These are phyloP conservation scores for Hylyphantes graminicola DNA, from an alignment of 1,140 invertebrate genomes.

Conservation along the genomic window DNA sequence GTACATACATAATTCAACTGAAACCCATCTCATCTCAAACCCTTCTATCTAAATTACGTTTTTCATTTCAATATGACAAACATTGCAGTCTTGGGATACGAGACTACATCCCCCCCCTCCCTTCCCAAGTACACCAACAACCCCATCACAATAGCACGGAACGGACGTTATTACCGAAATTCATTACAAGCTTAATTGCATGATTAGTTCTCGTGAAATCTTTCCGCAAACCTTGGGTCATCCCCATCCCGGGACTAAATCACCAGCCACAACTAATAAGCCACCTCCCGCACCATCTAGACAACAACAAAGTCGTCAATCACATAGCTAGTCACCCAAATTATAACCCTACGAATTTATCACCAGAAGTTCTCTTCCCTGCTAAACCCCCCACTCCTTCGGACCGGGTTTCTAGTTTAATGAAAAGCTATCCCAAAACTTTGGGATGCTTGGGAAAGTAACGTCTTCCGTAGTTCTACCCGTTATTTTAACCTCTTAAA, in stretches of 20 bases:
- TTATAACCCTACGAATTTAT: constrained; percentile 50
- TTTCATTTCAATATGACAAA: too few species aligned
- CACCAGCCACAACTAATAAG: constrained; percentile 41
- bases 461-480: too few species aligned
- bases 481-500: too few species aligned
- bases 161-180: constrained; percentile 3
- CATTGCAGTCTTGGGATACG: too few species aligned
- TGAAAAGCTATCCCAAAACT: not conserved
- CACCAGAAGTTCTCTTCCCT: not conserved
- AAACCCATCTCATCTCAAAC: too few species aligned
- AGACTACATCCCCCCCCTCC: too few species aligned
- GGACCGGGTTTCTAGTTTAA: constrained; percentile 9
- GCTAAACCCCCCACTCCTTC: not conserved
- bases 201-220: constrained; percentile 13
- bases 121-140: too few species aligned
- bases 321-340: constrained; percentile 30
- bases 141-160: too few species aligned
- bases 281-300: constrained; percentile 1
- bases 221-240: not conserved
- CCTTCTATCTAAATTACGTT: too few species aligned
- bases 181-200: constrained; percentile 36
- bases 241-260: not conserved
- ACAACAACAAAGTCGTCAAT: constrained; percentile 43
- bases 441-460: too few species aligned
- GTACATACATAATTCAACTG: too few species aligned